Evolutionary conservation across 2,113 vertebrate genomes (phyloP), one percentile per base, ranked within the genome.

Genomic region (Axis porcinus): DNA sequence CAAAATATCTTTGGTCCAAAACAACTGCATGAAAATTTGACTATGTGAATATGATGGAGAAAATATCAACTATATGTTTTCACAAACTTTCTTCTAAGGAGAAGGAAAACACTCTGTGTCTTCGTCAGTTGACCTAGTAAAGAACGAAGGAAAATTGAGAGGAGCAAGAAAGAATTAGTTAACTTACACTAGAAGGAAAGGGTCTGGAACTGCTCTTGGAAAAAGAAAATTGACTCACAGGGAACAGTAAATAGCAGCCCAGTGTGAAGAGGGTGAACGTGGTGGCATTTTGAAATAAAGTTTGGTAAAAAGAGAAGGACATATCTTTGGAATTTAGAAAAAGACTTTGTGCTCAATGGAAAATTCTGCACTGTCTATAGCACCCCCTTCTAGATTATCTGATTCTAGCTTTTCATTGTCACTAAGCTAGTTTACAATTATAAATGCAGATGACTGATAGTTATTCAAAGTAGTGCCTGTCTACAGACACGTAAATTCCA

Each of bases 1-100:
- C 57, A 96, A 97, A 94, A 30, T 8, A 55, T 57, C 64, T 89
- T 85, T 79, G 64, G 30, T 85, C 17, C 33, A 93, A 89, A 93
- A 85, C 36, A 90, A 85, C 19, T 78, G 10, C 25, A 64, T 89
- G 45, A 36, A 89, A 64, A 30, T 76, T 79, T 55, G 30, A 33
- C 21, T 45, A 5, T 64, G 13, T 85, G 30, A 36, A 14, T 40
- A 3, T 78, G 64, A 85, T 40, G 40, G 7, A 85, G 14, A 89
- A 67, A 55, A 89, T 78, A 54, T 27, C 5, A 85, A 78, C 55
- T 57, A 28, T 30, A 23, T 23, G 10, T 81, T 30, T 58, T 62
- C 45, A 57, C 17, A 64, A 54, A 19, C 30, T 78, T 84, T 47
- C 43, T 19, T 93, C 47, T 55, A 76, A 76, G 28, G 36, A 47